Base-by-base conservation (phyloP, 2,888 invertebrate species). In the Dastarcus helophoroides region DNA sequence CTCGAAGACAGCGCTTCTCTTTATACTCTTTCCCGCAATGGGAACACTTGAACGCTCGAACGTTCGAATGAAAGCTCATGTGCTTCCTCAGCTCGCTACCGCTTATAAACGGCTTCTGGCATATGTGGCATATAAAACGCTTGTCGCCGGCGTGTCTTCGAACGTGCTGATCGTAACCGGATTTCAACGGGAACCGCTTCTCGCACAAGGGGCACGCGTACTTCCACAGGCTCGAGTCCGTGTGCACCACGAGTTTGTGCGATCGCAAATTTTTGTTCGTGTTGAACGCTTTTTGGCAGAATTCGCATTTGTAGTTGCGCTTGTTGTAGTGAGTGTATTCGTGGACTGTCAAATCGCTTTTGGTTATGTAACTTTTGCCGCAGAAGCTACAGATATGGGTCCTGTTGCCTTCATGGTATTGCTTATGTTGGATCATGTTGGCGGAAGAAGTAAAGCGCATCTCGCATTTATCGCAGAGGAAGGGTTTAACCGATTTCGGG, bases 21-120 rank as follows among this genome's bases (percentile, higher is more conserved):
- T 61, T 64, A 46, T 71, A 70, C 43, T 68, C 69, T 31, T 61
- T 60, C 23, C 56, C 57, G 41, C 71, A 71, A 41, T 68, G 64
- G 8, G 61, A 50, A 43, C 71, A 71, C 26, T 47, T 46, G 25
- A 44, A 49, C 10, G 48, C 48, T 14, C 48, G 40, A 3, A 49
- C 44, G 22, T 48, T 47, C 2, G 54, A 51, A 37, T 54, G 54
- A 2, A 47, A 47, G 8, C 39, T 38, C 42, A 49, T 47, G 28
- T 54, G 54, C 14, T 47, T 37, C 19, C 46, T 43, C 26, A 53
- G 26, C 4, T 51, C 53, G 24, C 48, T 49, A 26, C 46, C 47
- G 22, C 47, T 48, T 1, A 50, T 44, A 29, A 54, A 54, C 11
- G 42, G 40, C 25, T 46, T 51, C 12, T 43, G 29, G 29, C 54